Evolutionary conservation across 2,113 vertebrate genomes (phyloP).

Genomic region (Salvelinus sp.): DNA sequence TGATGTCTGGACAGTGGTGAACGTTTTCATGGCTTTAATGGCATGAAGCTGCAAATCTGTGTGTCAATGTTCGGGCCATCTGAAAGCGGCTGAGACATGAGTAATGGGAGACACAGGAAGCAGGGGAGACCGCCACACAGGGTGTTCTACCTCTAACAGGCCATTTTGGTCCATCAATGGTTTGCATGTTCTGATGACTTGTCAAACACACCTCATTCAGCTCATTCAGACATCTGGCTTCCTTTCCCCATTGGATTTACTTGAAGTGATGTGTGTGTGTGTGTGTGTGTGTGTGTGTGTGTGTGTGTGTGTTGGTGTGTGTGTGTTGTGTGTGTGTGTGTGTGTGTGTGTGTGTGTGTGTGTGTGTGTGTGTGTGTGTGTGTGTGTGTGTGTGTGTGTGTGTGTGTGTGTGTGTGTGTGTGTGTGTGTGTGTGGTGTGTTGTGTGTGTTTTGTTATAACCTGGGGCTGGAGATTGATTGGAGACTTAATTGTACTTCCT

Average conservation of each 20-base stretch:
- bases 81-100: not conserved
- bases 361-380: too few species aligned
- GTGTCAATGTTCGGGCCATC: not conserved
- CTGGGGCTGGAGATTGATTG: conserved; percentile 60
- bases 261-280: not conserved
- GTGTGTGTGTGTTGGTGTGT: too few species aligned
- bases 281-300: not conserved
- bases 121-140: not conserved
- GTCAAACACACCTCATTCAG: conserved; percentile 1
- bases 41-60: conserved; percentile 4
- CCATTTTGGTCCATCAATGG: not conserved
- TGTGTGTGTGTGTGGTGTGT: too few species aligned
- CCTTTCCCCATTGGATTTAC: not conserved
- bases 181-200: not conserved
- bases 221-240: not conserved
- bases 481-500: conserved; percentile 63
- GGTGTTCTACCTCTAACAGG: not conserved
- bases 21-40: not conserved
- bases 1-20: not conserved
- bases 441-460: conserved; percentile 5
- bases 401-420: too few species aligned
- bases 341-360: too few species aligned
- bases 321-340: not conserved
- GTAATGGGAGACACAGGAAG: not conserved
- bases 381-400: not conserved